Conservation (phyloP, 2,888 invertebrate species). For the Lasioglossum villosulum region DNA sequence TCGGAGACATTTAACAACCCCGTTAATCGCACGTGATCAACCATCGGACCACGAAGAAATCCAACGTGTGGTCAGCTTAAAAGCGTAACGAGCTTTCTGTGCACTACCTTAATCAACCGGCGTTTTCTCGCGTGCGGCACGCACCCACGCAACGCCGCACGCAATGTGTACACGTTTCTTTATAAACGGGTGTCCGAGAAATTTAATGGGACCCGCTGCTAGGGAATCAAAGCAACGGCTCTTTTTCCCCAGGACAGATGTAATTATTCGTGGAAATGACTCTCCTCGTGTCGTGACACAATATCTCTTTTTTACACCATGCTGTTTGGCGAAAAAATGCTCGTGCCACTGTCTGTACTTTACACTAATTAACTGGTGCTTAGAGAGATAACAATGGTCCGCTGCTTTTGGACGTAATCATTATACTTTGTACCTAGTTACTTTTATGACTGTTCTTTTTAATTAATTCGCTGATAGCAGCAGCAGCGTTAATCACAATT, state of each 20-base stretch:
- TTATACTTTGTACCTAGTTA: neutral
- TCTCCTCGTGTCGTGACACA: conserved; percentile 6
- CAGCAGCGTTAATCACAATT: neutral
- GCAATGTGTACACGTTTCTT: conserved; percentile 48
- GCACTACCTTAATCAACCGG: conserved; percentile 65
- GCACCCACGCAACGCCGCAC: conserved; percentile 53
- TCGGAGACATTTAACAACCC: conserved; percentile 6
- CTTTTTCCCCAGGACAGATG: neutral
- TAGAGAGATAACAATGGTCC: neutral
- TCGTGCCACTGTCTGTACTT: neutral
- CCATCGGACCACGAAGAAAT: conserved; percentile 38
- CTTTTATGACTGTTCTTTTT: neutral
- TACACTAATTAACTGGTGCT: conserved; percentile 13
- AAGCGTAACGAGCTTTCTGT: conserved; percentile 33
- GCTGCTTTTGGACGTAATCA: neutral
- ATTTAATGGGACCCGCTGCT: conserved; percentile 17
- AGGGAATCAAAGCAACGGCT: conserved; percentile 44
- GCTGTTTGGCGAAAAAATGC: neutral
- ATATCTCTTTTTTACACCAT: conserved; percentile 16
- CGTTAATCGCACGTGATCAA: neutral
- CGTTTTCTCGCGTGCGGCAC: conserved; percentile 62
- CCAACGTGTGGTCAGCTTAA: conserved; percentile 23
- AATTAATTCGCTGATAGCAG: neutral
- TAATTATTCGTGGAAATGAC: conserved; percentile 44
- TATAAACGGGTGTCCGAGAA: conserved; percentile 26